Conservation (phyloP, 2,113 vertebrate species). For the Mungos mungo region DNA sequence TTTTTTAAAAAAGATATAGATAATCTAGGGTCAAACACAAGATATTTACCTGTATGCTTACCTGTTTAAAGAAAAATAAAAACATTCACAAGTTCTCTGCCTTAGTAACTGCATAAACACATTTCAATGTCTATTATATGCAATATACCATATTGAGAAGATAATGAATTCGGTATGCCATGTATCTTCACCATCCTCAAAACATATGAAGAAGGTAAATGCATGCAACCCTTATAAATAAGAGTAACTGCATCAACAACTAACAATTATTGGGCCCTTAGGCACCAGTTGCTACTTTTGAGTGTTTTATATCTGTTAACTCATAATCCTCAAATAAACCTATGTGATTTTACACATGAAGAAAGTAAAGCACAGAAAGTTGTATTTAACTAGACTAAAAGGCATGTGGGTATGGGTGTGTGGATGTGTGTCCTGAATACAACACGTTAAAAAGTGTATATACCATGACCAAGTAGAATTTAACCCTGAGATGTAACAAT, state of each 20-base stretch:
- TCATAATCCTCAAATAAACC: neutral
- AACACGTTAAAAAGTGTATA: neutral
- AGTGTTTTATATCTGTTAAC: neutral
- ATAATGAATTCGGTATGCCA: neutral
- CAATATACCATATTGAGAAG: neutral
- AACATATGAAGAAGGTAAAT: neutral
- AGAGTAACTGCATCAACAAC: neutral
- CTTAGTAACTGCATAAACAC: neutral
- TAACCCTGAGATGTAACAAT: neutral
- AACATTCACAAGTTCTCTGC: neutral
- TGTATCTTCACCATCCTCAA: conserved; percentile 8
- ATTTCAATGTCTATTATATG: neutral
- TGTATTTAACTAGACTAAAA: neutral
- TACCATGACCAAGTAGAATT: neutral
- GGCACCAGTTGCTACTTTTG: neutral
- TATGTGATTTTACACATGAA: neutral
- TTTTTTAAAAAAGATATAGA: neutral
- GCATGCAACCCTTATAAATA: neutral
- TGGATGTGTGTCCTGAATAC: neutral
- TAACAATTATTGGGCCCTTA: neutral
- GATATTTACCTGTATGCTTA: neutral
- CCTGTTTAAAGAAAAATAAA: conserved; percentile 25
- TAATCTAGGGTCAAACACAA: neutral
- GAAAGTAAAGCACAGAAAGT: neutral
- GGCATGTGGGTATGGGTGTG: neutral